These are phyloP conservation scores for Crotalus tigris DNA, from an alignment of 2,113 vertebrate species.

Conservation along the genomic window DNA sequence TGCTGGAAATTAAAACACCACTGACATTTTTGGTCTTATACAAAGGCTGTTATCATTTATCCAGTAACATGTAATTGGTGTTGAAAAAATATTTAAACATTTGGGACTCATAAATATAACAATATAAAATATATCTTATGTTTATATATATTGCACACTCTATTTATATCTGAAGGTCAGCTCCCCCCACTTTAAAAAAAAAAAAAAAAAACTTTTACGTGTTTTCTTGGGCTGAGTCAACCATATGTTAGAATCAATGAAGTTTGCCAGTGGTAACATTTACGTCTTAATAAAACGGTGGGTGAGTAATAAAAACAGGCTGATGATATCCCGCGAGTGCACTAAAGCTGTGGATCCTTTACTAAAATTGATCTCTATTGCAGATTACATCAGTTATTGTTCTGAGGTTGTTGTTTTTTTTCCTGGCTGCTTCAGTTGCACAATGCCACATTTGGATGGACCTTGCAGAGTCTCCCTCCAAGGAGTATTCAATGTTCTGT, in stretches of 20 bases:
- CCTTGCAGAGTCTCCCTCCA: neutral
- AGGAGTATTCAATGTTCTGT: neutral
- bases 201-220: conserved; percentile 39
- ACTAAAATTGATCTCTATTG: conserved; percentile 17
- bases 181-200: neutral
- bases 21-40: conserved; percentile 45
- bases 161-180: neutral
- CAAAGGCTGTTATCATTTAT: conserved; percentile 42
- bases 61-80: conserved; percentile 49
- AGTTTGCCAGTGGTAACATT: conserved; percentile 68
- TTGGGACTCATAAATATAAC: conserved; percentile 58
- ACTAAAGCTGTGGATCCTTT: conserved; percentile 27
- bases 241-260: conserved; percentile 72
- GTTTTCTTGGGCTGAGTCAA: conserved; percentile 64
- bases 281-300: conserved; percentile 70
- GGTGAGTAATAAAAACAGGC: conserved; percentile 66
- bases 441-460: neutral
- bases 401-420: neutral
- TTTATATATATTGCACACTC: conserved; percentile 45
- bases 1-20: conserved; percentile 50
- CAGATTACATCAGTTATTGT: neutral
- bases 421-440: neutral
- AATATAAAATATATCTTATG: conserved; percentile 31
- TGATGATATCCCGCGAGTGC: conserved; percentile 30
- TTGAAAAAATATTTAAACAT: conserved; percentile 33